phyloP scores from a whole-genome alignment of 1,140 invertebrate genomes.

The Lasioglossum baleicum region DNA sequence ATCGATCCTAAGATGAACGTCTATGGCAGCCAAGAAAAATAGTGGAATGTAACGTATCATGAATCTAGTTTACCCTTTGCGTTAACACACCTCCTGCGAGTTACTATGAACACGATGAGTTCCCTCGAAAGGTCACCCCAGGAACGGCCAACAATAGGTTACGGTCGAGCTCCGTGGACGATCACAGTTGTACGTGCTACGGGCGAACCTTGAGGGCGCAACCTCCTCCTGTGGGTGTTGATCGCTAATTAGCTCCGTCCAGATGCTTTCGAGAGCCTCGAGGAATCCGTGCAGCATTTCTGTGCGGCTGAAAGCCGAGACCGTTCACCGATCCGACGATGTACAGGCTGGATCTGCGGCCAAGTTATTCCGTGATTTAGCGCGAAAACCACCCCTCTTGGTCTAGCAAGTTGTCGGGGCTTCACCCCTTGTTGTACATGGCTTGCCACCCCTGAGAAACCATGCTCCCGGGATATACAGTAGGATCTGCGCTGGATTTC shows the following conservation, averaged over 20 bases:
- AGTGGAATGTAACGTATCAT: too few relatives aligned
- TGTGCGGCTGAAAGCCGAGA: background rate
- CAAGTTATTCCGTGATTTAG: slow-evolving; percentile 75
- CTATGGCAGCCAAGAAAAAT: too few relatives aligned
- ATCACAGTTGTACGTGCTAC: too few relatives aligned
- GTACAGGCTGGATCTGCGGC: slow-evolving; percentile 18
- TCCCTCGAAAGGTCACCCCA: slow-evolving; percentile 28
- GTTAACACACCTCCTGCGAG: too few relatives aligned
- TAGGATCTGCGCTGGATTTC: slow-evolving; percentile 43
- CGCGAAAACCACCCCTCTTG: slow-evolving; percentile 53
- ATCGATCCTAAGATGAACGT: too few relatives aligned
- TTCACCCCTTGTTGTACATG: slow-evolving; percentile 47
- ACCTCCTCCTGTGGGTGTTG: background rate
- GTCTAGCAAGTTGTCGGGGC: slow-evolving; percentile 48
- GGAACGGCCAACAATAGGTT: slow-evolving; percentile 53
- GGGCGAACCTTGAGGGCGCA: too few relatives aligned
- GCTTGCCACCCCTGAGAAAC: slow-evolving; percentile 43
- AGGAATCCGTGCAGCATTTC: slow-evolving; percentile 32
- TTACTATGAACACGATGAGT: background rate
- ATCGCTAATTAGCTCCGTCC: slow-evolving; percentile 54
- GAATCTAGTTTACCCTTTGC: too few relatives aligned
- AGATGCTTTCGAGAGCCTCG: slow-evolving; percentile 39
- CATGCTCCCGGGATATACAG: slow-evolving; percentile 25
- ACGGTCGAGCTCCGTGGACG: background rate
- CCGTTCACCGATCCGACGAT: slow-evolving; percentile 32